Base-by-base conservation (phyloP, 2,888 invertebrate species). In the Automeris io region DNA sequence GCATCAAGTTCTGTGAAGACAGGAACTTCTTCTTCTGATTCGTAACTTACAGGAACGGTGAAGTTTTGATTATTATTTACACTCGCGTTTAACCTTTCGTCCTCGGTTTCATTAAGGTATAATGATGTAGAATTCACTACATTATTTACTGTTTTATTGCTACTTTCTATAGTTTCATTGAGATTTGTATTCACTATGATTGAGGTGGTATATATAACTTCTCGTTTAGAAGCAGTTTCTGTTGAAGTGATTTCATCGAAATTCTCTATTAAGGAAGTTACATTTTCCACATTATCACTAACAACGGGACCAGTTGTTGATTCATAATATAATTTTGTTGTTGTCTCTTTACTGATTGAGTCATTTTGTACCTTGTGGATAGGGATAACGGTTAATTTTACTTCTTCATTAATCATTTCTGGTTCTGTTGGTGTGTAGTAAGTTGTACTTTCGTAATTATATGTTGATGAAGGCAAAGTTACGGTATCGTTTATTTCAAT, bases 1-100 rank as follows among this genome's bases (percentile, higher is more conserved):
- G 71, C 55, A 35, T 86, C 85, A 24, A 80, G 41, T 48, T 75
- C 81, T 44, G 81, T 77, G 25, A 74, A 82, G 18, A 80, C 55
- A 33, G 78, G 74, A 1, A 79, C 65, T 9, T 78, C 70, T 42
- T 63, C 66, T 19, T 68, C 66, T 9, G 47, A 42, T 32, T 71
- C 72, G 36, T 18, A 22, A 32, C 36, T 39, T 19, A 13, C 13
- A 22, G 13, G 16, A 11, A 22, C 37, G 1, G 23, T 22, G 22
- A 29, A 22, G n/a, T 26, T 39, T n/a, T 18, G 21, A 21, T 39
- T 39, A 9, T 29, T 26, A 11, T 24, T 33, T 16, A 43, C 41
- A 19, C 39, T 48, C 5, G 26, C 19, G 18, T 49, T 53, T 11
- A 9, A 34, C 5, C 34, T 3, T 18, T 23, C 13, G 12, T 22